Evolutionary conservation across 1,140 invertebrate genomes (phyloP).

Genomic region (Lepidurus arcticus): DNA sequence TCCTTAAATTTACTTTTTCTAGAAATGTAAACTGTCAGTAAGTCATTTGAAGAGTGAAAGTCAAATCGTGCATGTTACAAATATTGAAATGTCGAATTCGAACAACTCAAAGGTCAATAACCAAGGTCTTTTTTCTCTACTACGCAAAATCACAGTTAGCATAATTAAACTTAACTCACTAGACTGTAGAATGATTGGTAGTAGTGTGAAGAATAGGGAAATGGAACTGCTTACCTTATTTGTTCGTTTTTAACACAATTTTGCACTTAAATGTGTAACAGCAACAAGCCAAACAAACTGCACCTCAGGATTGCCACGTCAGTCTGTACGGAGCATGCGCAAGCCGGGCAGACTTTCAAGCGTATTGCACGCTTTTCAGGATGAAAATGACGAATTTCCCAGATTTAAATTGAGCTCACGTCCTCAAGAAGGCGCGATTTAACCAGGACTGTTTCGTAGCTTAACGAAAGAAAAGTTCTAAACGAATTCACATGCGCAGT

Average conservation of each 20-base stretch:
- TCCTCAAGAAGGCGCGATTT: background rate
- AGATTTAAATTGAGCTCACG: background rate
- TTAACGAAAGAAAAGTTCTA: too few species aligned
- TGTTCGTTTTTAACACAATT: background rate
- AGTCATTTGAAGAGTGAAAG: too few species aligned
- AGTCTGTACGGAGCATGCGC: constrained; percentile 29
- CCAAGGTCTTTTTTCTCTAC: background rate
- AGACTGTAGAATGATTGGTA: background rate
- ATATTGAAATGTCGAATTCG: background rate
- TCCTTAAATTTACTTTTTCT: background rate
- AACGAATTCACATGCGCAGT: too few species aligned
- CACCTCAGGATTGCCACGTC: constrained; percentile 27
- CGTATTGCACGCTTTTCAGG: background rate
- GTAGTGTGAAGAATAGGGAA: background rate
- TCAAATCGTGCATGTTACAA: too few species aligned
- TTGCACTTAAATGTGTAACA: background rate
- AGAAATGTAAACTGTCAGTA: background rate
- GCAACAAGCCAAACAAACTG: constrained; percentile 21
- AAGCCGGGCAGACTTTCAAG: background rate
- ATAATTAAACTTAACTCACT: background rate
- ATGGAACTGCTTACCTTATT: background rate
- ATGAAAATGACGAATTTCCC: background rate
- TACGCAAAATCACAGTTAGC: background rate
- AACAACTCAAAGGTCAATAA: background rate
- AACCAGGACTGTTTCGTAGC: background rate